These are phyloP conservation scores for Epizoanthus rinbou DNA, from an alignment of 92 coral and sea anemone genomes.

Conservation along the genomic window DNA sequence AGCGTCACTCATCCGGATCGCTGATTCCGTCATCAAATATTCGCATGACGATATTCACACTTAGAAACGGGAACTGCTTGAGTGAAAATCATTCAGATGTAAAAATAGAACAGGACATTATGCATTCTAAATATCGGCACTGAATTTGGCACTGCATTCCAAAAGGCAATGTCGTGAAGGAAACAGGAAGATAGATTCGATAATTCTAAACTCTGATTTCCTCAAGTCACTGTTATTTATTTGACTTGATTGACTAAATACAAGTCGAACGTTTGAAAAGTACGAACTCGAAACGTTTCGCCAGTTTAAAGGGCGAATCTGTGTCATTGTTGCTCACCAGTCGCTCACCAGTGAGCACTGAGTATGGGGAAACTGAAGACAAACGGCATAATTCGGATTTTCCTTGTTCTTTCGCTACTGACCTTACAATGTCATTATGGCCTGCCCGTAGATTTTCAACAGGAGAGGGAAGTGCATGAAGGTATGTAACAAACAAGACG, in stretches of 20 bases:
- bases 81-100: slow-evolving; percentile 24
- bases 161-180: background rate
- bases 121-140: background rate
- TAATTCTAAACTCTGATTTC: background rate
- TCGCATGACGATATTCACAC: slow-evolving; percentile 26
- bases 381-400: background rate
- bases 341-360: too few species aligned
- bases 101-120: slow-evolving; percentile 8
- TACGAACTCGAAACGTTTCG: background rate
- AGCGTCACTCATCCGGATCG: too few species aligned
- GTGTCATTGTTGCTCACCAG: background rate
- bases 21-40: background rate
- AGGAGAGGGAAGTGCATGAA: background rate
- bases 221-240: background rate
- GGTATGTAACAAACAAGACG: background rate
- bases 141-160: background rate
- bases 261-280: background rate
- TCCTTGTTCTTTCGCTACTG: slow-evolving; percentile 21
- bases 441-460: background rate
- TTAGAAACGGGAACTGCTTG: background rate
- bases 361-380: slow-evolving; percentile 1
- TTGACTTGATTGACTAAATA: too few species aligned
- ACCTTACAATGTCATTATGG: background rate
- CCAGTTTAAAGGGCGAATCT: background rate
- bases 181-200: background rate